These are phyloP conservation scores for Caprella mutica DNA, from an alignment of 2,888 invertebrate species.

Conservation along the genomic window DNA sequence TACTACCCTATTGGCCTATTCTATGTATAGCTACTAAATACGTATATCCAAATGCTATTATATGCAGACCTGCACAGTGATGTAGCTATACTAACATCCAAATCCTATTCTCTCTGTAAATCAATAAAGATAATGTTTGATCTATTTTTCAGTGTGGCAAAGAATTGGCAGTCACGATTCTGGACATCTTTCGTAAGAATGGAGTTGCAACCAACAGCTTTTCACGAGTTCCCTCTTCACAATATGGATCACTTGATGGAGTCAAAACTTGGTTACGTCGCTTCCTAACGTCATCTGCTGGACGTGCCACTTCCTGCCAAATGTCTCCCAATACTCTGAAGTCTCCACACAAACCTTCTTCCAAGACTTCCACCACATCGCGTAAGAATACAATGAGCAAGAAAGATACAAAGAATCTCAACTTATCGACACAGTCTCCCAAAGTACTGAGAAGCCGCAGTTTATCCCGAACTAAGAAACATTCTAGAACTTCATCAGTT, in stretches of 20 bases:
- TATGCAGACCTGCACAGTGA: too few relatives aligned
- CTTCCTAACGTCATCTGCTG: constrained; percentile 26
- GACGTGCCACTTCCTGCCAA: too few relatives aligned
- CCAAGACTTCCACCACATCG: too few relatives aligned
- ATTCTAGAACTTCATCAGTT: constrained; percentile 24
- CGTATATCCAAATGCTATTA: too few relatives aligned
- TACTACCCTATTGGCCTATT: too few relatives aligned
- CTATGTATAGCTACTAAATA: too few relatives aligned
- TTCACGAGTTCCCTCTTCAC: constrained; percentile 25
- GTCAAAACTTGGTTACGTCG: constrained; percentile 28
- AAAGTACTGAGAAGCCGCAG: constrained; percentile 20
- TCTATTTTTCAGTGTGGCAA: constrained; percentile 24
- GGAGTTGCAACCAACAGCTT: neutral
- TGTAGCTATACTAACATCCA: too few relatives aligned
- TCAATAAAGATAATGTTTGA: neutral
- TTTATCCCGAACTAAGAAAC: constrained; percentile 21
- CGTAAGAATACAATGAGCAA: too few relatives aligned
- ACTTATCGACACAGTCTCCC: too few relatives aligned
- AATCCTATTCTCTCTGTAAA: neutral
- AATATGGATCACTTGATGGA: constrained; percentile 21
- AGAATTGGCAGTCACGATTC: constrained; percentile 24
- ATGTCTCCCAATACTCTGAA: too few relatives aligned
- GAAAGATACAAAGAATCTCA: too few relatives aligned
- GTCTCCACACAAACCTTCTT: too few relatives aligned
- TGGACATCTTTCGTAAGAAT: constrained; percentile 13